Base-by-base conservation (phyloP, 2,888 invertebrate genomes). In the Eumerus sabulonum region DNA sequence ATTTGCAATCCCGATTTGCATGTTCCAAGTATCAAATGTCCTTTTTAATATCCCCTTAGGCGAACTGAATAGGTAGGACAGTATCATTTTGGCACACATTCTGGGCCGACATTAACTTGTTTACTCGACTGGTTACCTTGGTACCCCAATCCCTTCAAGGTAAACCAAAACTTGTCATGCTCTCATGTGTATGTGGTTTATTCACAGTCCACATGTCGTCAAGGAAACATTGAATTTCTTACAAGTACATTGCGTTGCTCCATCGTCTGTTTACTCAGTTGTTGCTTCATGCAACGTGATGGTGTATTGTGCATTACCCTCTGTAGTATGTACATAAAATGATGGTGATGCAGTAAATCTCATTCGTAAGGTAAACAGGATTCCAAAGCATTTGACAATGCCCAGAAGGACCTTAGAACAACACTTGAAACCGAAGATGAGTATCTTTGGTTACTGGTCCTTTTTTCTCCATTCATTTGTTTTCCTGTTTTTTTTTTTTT, bases 361-460 rank as follows among this genome's bases (percentile, higher is more conserved):
- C 44, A 64, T 79, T 74, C 64, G n/a, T 17, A 70, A 74, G 13
- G 19, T 60, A 74, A 79, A 79, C 74, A 79, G 67, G 67, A 73
- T 60, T 66, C 51, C n/a, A 51, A 16, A 60, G 40, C 3, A n/a
- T 40, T 27, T 27, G 27, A 27, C 11, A 40, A 54, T 40, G 36
- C 40, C 50, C 59, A 59, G 54, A 64, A 50, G 14, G 35, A 50
- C 53, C 59, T 54, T 50, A 12, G 44, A 16, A 62, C 59, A 68
- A 79, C 74, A 79, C 74, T 79, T 79, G 74, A 79, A 79, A 64
- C 54, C 64, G 36, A 59, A 68, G 57, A 64, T 64, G 59, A 60
- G 70, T 63, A 79, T 74, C 42, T 47, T 67, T 50, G 60, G 44
- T 40, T 60, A 57, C 17, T 35, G 54, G 44, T 54, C 18, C 4